These are phyloP conservation scores for Rhagoletis zephyria DNA, from an alignment of 1,140 invertebrate species.

Conservation along the genomic window DNA sequence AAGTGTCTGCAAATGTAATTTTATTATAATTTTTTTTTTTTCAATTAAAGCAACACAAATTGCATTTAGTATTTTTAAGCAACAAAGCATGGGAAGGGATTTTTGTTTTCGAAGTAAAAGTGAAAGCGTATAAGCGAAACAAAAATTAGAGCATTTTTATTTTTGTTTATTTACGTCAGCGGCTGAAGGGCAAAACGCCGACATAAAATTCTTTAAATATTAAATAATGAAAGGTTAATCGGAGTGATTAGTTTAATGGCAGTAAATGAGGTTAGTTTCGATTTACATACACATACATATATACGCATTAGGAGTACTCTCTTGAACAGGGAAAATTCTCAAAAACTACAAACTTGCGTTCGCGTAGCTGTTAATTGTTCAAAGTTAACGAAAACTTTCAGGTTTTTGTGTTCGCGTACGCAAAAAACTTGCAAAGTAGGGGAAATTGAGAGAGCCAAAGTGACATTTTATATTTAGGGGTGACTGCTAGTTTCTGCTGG, in stretches of 20 bases:
- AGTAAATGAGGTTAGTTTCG: background rate
- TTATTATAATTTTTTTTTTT: background rate
- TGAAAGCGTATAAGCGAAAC: background rate
- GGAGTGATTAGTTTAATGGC: background rate
- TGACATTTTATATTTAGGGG: no score
- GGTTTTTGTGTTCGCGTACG: no score
- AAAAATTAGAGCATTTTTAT: background rate
- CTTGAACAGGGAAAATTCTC: no score
- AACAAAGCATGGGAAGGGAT: background rate
- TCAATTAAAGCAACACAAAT: background rate
- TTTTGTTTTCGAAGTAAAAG: slow-evolving; percentile 12
- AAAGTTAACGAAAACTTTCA: no score
- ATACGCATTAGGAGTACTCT: no score
- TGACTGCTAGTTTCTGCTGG: no score
- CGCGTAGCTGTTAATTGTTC: no score
- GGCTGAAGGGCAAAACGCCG: slow-evolving; percentile 16
- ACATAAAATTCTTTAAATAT: background rate
- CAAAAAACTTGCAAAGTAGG: no score
- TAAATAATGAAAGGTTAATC: background rate
- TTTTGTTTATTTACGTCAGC: background rate
- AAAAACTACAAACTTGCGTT: no score
- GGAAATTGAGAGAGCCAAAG: no score
- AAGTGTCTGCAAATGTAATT: slow-evolving; percentile 13
- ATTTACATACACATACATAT: no score
- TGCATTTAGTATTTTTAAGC: background rate